Base-by-base conservation (phyloP, 2,888 invertebrate species). In the Pammene aurita region DNA sequence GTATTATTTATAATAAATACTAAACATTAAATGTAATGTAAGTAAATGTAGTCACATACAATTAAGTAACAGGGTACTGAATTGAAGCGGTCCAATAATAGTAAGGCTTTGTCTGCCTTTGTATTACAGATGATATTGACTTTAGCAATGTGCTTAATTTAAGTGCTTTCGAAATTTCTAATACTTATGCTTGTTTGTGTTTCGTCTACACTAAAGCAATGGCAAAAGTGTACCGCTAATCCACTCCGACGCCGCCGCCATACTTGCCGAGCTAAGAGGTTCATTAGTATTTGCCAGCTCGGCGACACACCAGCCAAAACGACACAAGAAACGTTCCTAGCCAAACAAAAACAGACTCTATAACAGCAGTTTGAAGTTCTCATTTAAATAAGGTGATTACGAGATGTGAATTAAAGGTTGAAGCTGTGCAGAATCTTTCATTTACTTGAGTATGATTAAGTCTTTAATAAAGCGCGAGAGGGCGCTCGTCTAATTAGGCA, bases 261-360 rank as follows among this genome's bases (percentile, higher is more conserved):
- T 79, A 77, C 81, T 82, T 78, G 75, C 73, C 74, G 56, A 72
- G 76, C 84, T 81, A 83, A 83, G 78, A 83, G 80, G 77, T 81
- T 84, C 84, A 84, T 84, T 80, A 82, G 80, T 84, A 84, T 85
- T 86, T 85, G 84, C 83, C 82, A 84, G 80, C 80, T 79, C 65
- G 38, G 67, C 66, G 66, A n/a, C 44, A 50, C 67, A 52, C 66
- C 55, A 5, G n/a, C 34, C 70, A 71, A 77, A 82, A 77, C 71
- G 77, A 66, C 74, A 65, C 75, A 83, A 79, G 75, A 69, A 50
- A 74, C 70, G 64, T 6, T 34, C 34, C 9, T 13, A 14, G n/a
- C 42, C 57, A 67, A 55, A 13, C 44, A 42, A 76, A 70, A 75
- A 72, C 52, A 67, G 62, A 72, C 79, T 73, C 68, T 80, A 76